Conservation (phyloP, 2,797 vertebrate genomes). For the Pantherophis vulpinus region DNA sequence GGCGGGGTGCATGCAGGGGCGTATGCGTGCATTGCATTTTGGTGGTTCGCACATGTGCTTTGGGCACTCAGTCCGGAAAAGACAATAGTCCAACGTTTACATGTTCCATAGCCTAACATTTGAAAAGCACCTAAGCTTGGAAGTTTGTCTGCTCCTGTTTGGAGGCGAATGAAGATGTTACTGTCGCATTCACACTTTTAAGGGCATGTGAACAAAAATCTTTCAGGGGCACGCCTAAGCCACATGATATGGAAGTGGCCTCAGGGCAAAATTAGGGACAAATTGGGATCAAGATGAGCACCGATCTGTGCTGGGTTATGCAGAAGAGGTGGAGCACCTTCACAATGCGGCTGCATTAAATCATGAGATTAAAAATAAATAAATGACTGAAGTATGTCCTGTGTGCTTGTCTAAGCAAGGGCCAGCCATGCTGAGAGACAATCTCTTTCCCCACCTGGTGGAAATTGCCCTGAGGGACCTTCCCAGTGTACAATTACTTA, state of each 20-base stretch:
- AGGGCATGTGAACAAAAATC: background rate
- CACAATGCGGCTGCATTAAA: slow-evolving; percentile 19
- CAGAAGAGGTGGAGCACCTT: slow-evolving; percentile 28
- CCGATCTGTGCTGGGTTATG: background rate
- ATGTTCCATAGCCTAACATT: background rate
- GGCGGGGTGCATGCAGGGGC: no score
- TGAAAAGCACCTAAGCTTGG: background rate
- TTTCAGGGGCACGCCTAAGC: background rate
- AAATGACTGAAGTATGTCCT: slow-evolving; percentile 56
- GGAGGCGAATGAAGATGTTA: background rate
- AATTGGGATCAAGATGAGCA: background rate
- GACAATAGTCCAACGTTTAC: no score
- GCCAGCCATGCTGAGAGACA: slow-evolving; percentile 45
- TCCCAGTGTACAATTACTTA: slow-evolving; percentile 47
- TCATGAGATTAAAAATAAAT: slow-evolving; percentile 49
- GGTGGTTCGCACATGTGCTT: no score
- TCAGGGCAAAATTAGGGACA: background rate
- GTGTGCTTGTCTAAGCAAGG: slow-evolving; percentile 57
- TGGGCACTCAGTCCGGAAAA: no score
- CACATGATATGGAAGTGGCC: background rate
- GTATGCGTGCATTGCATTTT: no score
- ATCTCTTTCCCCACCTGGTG: slow-evolving; percentile 60
- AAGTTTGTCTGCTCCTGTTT: background rate
- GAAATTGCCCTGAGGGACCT: slow-evolving; percentile 47
- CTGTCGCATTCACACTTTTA: background rate